Evolutionary conservation across 2,113 vertebrate genomes (phyloP).

Genomic region (Pionites leucogaster): DNA sequence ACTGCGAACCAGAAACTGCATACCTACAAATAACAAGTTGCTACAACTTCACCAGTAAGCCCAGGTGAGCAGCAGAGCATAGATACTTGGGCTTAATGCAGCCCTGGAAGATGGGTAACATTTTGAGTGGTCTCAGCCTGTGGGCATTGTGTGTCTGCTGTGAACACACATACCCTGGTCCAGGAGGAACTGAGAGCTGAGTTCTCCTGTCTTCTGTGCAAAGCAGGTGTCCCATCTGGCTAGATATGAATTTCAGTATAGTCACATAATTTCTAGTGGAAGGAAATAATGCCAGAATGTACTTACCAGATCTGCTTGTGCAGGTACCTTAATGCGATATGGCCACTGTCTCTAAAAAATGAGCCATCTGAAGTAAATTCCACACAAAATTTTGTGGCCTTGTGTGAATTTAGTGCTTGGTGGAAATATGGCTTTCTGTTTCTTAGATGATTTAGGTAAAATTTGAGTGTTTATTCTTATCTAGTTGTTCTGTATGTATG

Average conservation of each 20-base stretch:
- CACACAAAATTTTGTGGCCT: not conserved
- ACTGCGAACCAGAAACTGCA: not conserved
- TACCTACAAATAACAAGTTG: not conserved
- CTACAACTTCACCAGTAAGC: not conserved
- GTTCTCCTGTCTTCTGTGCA: not conserved
- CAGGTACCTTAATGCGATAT: not conserved
- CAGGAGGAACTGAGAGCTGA: not conserved
- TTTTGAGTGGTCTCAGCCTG: not conserved
- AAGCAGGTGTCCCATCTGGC: not conserved
- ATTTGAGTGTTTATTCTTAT: conserved; percentile 4
- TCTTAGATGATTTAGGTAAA: conserved; percentile 9
- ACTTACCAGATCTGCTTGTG: not conserved
- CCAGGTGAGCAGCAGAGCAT: not conserved
- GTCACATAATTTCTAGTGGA: not conserved
- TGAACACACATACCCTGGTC: not conserved
- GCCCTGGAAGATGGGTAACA: not conserved
- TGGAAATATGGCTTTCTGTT: not conserved
- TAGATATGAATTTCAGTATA: not conserved
- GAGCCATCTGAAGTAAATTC: not conserved
- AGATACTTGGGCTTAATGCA: rapidly evolving
- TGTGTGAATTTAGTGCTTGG: not conserved
- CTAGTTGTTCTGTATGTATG: not conserved
- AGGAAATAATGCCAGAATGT: not conserved
- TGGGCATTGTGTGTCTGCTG: not conserved
- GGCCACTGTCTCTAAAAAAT: not conserved